Conservation (phyloP, 2,113 vertebrate species). For the Cavia aperea region DNA sequence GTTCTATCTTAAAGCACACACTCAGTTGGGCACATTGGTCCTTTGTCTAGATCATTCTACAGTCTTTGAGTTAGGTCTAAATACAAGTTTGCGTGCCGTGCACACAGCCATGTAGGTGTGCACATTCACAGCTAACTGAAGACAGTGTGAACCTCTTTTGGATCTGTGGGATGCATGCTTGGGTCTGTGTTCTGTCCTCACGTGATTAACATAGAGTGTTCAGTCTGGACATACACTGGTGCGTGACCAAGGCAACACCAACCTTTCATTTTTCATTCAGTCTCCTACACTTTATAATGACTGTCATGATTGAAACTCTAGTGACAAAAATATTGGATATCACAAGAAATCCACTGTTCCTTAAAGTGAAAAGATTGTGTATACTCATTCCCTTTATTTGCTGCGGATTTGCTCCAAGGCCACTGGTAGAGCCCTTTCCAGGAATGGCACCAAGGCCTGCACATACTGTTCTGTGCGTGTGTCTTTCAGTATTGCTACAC, state of each 20-base stretch:
- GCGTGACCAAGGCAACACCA: not conserved
- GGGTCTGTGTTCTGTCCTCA: not conserved
- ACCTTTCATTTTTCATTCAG: not conserved
- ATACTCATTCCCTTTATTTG: not conserved
- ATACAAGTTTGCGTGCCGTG: no score
- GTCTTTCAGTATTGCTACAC: fast-evolving
- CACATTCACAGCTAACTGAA: not conserved
- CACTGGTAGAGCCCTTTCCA: no score
- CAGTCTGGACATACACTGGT: no score
- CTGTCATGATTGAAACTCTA: not conserved
- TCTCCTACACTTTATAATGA: not conserved
- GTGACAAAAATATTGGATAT: not conserved
- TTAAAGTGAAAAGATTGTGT: not conserved
- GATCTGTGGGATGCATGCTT: not conserved
- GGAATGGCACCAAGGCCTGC: no score
- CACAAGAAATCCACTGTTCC: not conserved
- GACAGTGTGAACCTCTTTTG: not conserved
- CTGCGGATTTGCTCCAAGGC: not conserved
- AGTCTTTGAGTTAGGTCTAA: not conserved
- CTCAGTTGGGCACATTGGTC: not conserved
- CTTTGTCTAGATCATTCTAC: not conserved
- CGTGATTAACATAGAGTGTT: not conserved
- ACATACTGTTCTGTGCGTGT: not conserved
- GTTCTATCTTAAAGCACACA: not conserved
- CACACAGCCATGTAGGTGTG: not conserved